phyloP scores from a whole-genome alignment of 2,113 vertebrate genomes.

The Xiphorhynchus elegans region DNA sequence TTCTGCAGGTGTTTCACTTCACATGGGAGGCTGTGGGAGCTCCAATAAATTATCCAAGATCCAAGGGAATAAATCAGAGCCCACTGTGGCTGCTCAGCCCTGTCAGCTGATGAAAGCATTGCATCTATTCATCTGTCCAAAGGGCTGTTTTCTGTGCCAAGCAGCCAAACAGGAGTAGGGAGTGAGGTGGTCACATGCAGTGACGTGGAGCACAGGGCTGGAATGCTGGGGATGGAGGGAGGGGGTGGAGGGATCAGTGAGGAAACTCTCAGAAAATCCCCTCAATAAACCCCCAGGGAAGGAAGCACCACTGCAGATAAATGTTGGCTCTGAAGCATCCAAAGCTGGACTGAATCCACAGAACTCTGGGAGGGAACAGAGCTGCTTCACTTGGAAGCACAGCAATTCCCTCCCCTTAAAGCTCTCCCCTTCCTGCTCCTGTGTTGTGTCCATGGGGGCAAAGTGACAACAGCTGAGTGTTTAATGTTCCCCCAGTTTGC shows the following conservation, averaged over 20 bases:
- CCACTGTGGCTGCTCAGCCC: neutral
- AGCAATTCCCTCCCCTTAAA: neutral
- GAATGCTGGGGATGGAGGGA: neutral
- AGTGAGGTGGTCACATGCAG: neutral
- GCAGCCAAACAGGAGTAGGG: neutral
- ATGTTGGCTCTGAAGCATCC: neutral
- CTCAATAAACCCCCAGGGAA: neutral
- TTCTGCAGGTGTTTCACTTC: neutral
- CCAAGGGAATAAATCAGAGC: neutral
- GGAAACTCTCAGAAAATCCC: neutral
- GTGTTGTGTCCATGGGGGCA: neutral
- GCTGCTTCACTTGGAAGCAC: neutral
- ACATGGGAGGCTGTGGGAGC: neutral
- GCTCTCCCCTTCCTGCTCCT: neutral
- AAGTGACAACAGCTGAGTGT: neutral
- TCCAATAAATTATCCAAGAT: neutral
- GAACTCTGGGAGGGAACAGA: neutral
- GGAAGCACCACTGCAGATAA: neutral
- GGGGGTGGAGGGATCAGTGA: neutral
- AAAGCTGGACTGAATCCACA: neutral
- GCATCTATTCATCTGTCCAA: neutral
- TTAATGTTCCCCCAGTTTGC: neutral
- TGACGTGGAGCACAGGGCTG: neutral
- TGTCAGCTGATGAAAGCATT: neutral
- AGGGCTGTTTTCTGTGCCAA: neutral